These are phyloP conservation scores for Pseudococcus longispinus DNA, from an alignment of 2,888 invertebrate genomes.

Conservation along the genomic window DNA sequence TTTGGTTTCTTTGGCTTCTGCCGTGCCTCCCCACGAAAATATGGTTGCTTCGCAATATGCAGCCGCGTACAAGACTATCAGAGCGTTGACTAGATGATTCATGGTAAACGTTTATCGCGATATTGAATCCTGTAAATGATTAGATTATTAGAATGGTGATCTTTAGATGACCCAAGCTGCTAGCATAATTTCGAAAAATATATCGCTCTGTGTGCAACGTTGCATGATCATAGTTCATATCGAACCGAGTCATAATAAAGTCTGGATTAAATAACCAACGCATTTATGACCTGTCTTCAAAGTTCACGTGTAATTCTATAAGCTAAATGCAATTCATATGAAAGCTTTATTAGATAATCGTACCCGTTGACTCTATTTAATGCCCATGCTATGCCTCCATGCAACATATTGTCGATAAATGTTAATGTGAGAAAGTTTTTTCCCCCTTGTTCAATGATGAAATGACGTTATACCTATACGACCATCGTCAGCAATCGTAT, in stretches of 20 bases:
- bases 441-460: constrained; percentile 10
- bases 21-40: neutral
- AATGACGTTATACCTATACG: constrained; percentile 18
- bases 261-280: constrained; percentile 16
- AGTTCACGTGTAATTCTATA: constrained; percentile 2
- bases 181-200: neutral
- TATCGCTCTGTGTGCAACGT: neutral
- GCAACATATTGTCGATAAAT: constrained; percentile 5
- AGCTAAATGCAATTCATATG: neutral
- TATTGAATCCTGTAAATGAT: constrained; percentile 19
- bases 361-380: neutral
- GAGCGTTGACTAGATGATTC: constrained; percentile 24
- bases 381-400: neutral
- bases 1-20: neutral
- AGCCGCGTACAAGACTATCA: neutral
- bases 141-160: neutral
- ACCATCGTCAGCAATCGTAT: neutral
- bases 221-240: neutral
- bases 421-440: constrained; percentile 29
- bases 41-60: neutral
- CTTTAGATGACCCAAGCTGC: neutral
- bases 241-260: neutral
- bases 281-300: constrained; percentile 25
- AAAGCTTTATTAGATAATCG: constrained; percentile 43
- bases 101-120: neutral